Evolutionary conservation across 2,113 vertebrate genomes (phyloP).

Genomic region (Parus major): DNA sequence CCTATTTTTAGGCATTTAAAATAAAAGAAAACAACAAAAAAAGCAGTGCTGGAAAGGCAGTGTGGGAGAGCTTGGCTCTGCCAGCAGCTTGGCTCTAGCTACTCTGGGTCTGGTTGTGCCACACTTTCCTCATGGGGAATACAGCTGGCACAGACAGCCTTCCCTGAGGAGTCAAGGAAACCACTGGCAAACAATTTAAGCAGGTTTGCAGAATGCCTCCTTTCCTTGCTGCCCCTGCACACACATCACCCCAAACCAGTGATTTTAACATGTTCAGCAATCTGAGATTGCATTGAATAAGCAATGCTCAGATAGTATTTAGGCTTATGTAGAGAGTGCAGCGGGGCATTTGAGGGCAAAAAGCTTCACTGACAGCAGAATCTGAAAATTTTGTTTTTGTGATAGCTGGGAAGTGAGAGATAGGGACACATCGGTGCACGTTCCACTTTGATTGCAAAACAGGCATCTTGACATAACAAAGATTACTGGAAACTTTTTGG

Average conservation of each 20-base stretch:
- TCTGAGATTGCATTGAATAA: neutral
- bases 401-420: neutral
- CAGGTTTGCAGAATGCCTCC: neutral
- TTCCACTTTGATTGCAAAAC: constrained; percentile 39
- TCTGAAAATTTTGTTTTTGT: neutral
- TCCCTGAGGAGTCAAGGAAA: constrained; percentile 30
- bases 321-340: neutral
- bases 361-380: neutral
- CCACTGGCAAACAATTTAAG: neutral
- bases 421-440: neutral
- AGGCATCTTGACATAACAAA: neutral
- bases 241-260: neutral
- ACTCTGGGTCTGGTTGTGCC: neutral
- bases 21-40: neutral
- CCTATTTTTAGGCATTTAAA: constrained; percentile 6
- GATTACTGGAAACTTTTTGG: constrained; percentile 21
- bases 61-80: constrained; percentile 9
- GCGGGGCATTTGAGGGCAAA: neutral
- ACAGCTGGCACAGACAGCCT: neutral
- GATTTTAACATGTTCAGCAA: fast-evolving
- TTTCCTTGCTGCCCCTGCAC: neutral
- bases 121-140: neutral
- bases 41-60: neutral
- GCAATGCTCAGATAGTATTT: neutral
- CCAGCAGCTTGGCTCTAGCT: neutral